Percentiles rank a stretch among this genome's conserved stretches.
phyloP scores from a whole-genome alignment of 92 coral and sea anemone genomes.

The Meandrina meandrites region DNA sequence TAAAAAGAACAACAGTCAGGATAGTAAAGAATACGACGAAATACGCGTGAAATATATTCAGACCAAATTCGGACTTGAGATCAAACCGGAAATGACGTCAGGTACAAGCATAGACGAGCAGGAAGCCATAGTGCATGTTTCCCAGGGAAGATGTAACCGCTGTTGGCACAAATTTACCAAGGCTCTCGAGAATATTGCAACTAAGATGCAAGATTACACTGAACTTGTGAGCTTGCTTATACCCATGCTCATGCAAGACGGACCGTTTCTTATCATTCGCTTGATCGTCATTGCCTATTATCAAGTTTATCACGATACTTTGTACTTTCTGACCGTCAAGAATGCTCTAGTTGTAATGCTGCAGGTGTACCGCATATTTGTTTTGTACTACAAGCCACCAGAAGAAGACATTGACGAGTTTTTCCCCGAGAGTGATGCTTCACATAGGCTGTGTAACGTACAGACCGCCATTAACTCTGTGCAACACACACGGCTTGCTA shows the following conservation, averaged over 20 bases:
- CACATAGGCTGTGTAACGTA: slow-evolving; percentile 68
- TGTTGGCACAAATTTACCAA: slow-evolving; percentile 27
- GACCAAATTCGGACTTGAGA: slow-evolving; percentile 75
- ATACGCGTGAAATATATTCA: slow-evolving; percentile 72
- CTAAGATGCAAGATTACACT: slow-evolving; percentile 63
- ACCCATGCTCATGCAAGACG: slow-evolving; percentile 93
- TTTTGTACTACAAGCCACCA: slow-evolving; percentile 91
- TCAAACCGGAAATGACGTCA: slow-evolving; percentile 65
- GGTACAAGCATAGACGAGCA: slow-evolving; percentile 53
- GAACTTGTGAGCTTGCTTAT: slow-evolving; percentile 79
- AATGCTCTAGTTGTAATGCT: slow-evolving; percentile 94
- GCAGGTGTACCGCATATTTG: slow-evolving; percentile 90
- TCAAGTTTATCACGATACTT: slow-evolving; percentile 77
- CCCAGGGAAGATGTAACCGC: slow-evolving; percentile 7
- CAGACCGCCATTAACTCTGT: slow-evolving; percentile 92
- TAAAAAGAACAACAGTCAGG: slow-evolving; percentile 49
- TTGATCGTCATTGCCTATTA: slow-evolving; percentile 86
- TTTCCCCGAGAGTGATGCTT: slow-evolving; percentile 71
- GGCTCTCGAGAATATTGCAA: slow-evolving; percentile 33
- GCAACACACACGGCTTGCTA: slow-evolving; percentile 78
- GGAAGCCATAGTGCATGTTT: slow-evolving; percentile 29
- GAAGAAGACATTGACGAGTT: slow-evolving; percentile 78
- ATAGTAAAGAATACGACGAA: slow-evolving; percentile 30
- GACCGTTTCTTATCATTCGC: slow-evolving; percentile 85
- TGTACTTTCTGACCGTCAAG: slow-evolving; percentile 90